Evolutionary conservation across 1,140 invertebrate genomes (phyloP).

Genomic region (Archivesica marissinica): DNA sequence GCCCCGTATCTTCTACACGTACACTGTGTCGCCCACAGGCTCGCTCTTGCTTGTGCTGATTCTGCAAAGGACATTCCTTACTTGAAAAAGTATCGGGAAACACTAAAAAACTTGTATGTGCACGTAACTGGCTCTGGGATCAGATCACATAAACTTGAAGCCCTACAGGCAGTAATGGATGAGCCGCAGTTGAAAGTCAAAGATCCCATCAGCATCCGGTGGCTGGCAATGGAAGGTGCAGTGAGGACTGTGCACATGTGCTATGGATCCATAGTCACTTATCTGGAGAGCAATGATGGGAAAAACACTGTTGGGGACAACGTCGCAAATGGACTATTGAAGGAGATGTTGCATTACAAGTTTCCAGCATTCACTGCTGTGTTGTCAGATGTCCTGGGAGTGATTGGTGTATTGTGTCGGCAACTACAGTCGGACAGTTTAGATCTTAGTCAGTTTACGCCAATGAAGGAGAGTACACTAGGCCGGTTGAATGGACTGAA

Average conservation of each 20-base stretch:
- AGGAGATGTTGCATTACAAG: constrained; percentile 7
- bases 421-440: constrained; percentile 49
- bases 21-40: constrained; percentile 45
- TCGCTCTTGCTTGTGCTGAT: constrained; percentile 28
- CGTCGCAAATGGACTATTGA: constrained; percentile 52
- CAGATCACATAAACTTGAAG: not conserved
- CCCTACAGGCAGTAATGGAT: not conserved
- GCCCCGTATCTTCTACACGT: constrained; percentile 25
- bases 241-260: not conserved
- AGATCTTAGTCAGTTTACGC: constrained; percentile 37
- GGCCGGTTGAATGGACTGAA: constrained; percentile 13
- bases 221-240: constrained; percentile 20
- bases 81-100: constrained; percentile 15
- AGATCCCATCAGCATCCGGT: constrained; percentile 9
- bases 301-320: no score
- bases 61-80: constrained; percentile 10
- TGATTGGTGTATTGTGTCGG: constrained; percentile 31
- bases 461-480: not conserved
- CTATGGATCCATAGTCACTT: no score
- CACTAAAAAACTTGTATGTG: constrained; percentile 4
- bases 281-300: no score
- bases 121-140: not conserved
- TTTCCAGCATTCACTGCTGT: constrained; percentile 25
- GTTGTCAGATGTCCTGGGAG: constrained; percentile 50
- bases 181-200: not conserved